Conservation (phyloP, 2,113 vertebrate species). For the Plectropomus leopardus region DNA sequence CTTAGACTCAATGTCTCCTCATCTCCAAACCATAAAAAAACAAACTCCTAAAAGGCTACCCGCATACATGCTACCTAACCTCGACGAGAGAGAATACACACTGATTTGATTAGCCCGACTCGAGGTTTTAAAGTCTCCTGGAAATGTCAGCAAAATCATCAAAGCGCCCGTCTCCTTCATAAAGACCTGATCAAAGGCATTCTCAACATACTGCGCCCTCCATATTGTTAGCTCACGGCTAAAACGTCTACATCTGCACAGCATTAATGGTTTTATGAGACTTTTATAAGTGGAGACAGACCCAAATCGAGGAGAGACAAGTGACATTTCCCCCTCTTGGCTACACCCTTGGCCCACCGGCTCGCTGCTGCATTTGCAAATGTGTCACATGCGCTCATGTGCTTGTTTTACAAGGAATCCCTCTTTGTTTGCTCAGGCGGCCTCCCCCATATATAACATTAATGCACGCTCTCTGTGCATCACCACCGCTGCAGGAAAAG, state of each 20-base stretch:
- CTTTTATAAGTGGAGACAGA: conserved; percentile 71
- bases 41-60: conserved; percentile 14
- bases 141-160: conserved; percentile 82
- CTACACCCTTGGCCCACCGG: conserved; percentile 59
- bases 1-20: conserved; percentile 43
- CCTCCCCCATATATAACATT: not conserved
- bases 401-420: conserved; percentile 29
- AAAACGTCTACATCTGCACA: conserved; percentile 75
- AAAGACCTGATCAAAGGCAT: conserved; percentile 83
- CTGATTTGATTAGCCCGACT: conserved; percentile 73
- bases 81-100: conserved; percentile 23
- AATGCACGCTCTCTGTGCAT: conserved; percentile 5
- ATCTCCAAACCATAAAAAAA: conserved; percentile 29
- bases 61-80: conserved; percentile 45
- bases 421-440: conserved; percentile 25
- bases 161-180: conserved; percentile 70
- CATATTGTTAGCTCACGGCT: conserved; percentile 64
- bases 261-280: conserved; percentile 75
- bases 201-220: conserved; percentile 73
- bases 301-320: conserved; percentile 44
- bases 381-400: conserved; percentile 40
- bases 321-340: conserved; percentile 58
- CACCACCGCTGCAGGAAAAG: not conserved
- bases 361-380: conserved; percentile 39
- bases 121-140: conserved; percentile 73